Evolutionary conservation across 1,140 invertebrate species (phyloP), one percentile per base, ranked within the genome.

Genomic region (Marisa cornuarietis): DNA sequence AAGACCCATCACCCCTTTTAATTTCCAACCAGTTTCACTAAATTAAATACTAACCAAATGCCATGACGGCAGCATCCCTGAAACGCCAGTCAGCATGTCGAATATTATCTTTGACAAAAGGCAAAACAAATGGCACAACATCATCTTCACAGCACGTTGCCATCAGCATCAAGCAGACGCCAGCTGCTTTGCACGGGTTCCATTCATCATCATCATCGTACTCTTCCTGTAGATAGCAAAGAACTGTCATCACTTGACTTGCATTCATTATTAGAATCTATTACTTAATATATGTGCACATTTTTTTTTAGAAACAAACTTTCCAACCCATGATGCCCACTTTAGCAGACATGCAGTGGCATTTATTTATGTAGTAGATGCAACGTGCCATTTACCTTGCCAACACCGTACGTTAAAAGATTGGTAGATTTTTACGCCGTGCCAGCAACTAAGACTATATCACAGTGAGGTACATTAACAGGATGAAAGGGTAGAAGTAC

Each of bases 181-280:
- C 98, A 49, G 99, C 97, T 10, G 99, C 97, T 93, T 99, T 99
- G 82, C 97, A 96, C 11, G 99, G 99, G 92, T 99, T 99, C 99
- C 99, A 99, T 88, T 99, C 98, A 90, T 99, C 97, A 90, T 99
- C 98, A 91, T 99, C 98, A 86, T 91, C 90, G 79, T 86, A 83
- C 81, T 91, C 90, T 77, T 91, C 90, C 88, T 91, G 74, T 6
- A 86, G 84, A 58, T 11, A 58, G 54, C 11, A 58, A 58, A 58
- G 54, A 14, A 58, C 54, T 58, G 54, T 42, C 31, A 4, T 2
- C 0, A 42, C 31, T 42, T 42, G 31, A 42, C 31, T 42, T 42
- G 31, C 2, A 42, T 42, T 42, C 31, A 42, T 42, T 42, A 42
- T 42, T 4, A 42, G 31, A 42, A 42, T 42, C 31, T 42, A 42